These are phyloP conservation scores for Drosophila atripex DNA, from an alignment of 2,888 invertebrate genomes.

Conservation along the genomic window DNA sequence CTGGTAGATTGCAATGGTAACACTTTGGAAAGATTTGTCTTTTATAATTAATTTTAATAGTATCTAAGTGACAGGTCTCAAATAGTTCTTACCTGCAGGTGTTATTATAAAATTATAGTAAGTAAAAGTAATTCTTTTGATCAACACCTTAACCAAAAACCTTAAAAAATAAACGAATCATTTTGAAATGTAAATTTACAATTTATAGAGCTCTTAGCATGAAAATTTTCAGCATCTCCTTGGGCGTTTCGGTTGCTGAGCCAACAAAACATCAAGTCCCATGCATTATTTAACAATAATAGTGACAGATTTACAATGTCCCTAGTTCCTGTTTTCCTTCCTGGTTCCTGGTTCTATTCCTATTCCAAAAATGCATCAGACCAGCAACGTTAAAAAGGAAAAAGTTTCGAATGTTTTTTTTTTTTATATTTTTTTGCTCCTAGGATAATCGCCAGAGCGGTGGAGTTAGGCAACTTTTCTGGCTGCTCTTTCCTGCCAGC, in stretches of 20 bases:
- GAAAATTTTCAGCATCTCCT: background rate
- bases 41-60: no score
- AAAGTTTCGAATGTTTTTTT: slow-evolving; percentile 11
- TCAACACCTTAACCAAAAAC: background rate
- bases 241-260: slow-evolving; percentile 14
- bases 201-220: background rate
- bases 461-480: slow-evolving; percentile 19
- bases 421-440: slow-evolving; percentile 12
- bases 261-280: slow-evolving; percentile 26
- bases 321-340: slow-evolving; percentile 17
- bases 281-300: slow-evolving; percentile 53
- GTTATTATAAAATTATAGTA: no score
- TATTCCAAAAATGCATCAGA: slow-evolving; percentile 32
- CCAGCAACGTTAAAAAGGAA: slow-evolving; percentile 24
- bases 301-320: slow-evolving; percentile 50
- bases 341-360: slow-evolving; percentile 10
- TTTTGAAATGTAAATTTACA: slow-evolving; percentile 17
- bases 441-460: slow-evolving; percentile 26
- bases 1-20: no score
- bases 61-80: no score
- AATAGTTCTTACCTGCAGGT: no score
- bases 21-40: no score
- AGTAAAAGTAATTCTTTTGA: background rate
- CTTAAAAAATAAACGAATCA: background rate
- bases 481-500: slow-evolving; percentile 2